Percentiles rank a stretch among this genome's conserved stretches.
These are phyloP conservation scores for Bombus ignitus DNA, from an alignment of 1,140 invertebrate species.

Conservation along the genomic window DNA sequence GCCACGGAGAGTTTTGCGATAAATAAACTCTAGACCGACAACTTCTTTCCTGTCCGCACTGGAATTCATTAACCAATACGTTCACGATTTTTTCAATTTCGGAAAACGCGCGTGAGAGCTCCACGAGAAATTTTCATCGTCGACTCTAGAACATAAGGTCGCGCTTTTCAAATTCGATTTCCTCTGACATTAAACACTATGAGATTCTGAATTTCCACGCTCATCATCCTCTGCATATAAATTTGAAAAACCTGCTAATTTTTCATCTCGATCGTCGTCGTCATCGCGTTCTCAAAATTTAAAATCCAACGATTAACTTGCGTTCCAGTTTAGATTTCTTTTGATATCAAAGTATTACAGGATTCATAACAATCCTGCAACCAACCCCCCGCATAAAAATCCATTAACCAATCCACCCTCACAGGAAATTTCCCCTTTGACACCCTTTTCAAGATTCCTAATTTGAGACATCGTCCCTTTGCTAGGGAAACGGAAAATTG, in stretches of 20 bases:
- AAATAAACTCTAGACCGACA: conserved; percentile 15
- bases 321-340: not conserved
- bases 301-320: not conserved
- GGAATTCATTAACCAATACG: not conserved
- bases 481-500: not conserved
- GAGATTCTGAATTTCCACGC: not conserved
- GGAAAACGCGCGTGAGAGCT: too few relatives aligned
- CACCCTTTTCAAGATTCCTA: too few relatives aligned
- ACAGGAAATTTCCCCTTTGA: not conserved
- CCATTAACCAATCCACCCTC: not conserved
- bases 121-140: too few relatives aligned
- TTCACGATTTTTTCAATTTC: not conserved
- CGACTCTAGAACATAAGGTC: not conserved
- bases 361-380: not conserved
- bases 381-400: not conserved
- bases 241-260: not conserved
- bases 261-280: too few relatives aligned
- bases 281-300: too few relatives aligned
- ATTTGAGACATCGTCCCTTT: too few relatives aligned
- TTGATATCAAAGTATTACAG: not conserved
- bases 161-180: not conserved
- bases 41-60: not conserved
- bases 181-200: not conserved
- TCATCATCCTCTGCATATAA: not conserved
- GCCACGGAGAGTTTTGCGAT: not conserved